Percentiles rank a stretch among this genome's conserved stretches.
phyloP scores from a whole-genome alignment of 2,797 vertebrate genomes.

The Lophura swinhoii region DNA sequence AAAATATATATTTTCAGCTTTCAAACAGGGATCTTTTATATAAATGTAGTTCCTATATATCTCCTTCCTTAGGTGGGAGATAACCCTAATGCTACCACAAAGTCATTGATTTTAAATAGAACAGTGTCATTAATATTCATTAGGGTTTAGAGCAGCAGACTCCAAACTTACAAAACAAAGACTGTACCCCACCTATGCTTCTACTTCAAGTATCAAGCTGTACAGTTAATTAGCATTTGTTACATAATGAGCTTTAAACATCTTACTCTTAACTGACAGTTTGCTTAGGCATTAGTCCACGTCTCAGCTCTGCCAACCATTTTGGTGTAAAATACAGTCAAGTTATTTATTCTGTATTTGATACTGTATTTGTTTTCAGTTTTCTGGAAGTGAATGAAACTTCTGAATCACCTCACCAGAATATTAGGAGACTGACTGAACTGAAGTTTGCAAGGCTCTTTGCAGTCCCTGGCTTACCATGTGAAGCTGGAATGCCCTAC shows the following conservation, averaged over 20 bases:
- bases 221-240: not conserved
- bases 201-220: not conserved
- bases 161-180: not conserved
- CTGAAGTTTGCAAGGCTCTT: not conserved
- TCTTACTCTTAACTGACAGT: not conserved
- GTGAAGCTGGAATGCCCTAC: not conserved
- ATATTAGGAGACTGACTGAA: not conserved
- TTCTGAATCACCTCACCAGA: not conserved
- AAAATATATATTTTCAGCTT: not conserved
- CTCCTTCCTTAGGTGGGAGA: not conserved
- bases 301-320: not conserved
- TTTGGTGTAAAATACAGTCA: not conserved
- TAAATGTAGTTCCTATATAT: not conserved
- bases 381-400: not conserved
- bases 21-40: not conserved
- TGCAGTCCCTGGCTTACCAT: not conserved
- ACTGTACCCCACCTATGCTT: not conserved
- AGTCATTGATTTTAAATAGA: not conserved
- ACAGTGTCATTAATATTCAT: not conserved
- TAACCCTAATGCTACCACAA: not conserved
- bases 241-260: not conserved
- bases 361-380: not conserved
- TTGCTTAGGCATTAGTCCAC: not conserved
- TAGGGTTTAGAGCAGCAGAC: not conserved
- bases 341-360: not conserved